Evolutionary conservation across 2,113 vertebrate genomes (phyloP).

Genomic region (Solea solea): DNA sequence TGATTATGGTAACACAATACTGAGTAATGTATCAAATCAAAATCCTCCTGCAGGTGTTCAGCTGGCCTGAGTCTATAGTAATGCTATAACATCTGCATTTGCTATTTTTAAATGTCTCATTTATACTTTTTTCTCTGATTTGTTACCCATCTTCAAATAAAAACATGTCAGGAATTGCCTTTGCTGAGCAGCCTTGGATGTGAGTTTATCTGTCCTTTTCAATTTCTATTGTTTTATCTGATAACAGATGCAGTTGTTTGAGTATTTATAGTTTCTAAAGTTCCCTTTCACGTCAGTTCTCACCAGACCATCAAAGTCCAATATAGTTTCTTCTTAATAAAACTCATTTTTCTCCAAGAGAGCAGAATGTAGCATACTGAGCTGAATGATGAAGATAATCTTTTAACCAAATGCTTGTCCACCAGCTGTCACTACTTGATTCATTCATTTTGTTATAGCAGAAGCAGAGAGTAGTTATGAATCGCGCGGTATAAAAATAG

Average conservation of each 20-base stretch:
- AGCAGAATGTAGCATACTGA: conserved; percentile 28
- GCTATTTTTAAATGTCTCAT: background rate
- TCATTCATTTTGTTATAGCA: conserved; percentile 32
- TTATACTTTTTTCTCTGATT: conserved; percentile 14
- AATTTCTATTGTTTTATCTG: conserved; percentile 26
- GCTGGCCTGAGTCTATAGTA: background rate
- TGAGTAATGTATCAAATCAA: background rate
- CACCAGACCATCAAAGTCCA: conserved; percentile 42
- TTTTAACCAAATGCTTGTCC: conserved; percentile 53
- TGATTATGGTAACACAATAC: too few relatives aligned
- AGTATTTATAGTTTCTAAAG: conserved; percentile 37
- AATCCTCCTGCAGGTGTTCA: background rate
- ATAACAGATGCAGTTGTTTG: conserved; percentile 20
- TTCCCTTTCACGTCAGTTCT: conserved; percentile 40
- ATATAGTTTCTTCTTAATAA: conserved; percentile 42
- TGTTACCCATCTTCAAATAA: background rate
- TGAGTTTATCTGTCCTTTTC: conserved; percentile 24
- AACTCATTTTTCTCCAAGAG: conserved; percentile 19
- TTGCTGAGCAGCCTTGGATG: conserved; percentile 9
- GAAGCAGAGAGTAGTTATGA: conserved; percentile 28
- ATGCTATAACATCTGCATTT: conserved; percentile 8
- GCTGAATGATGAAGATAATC: conserved; percentile 40
- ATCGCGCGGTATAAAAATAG: conserved; percentile 39
- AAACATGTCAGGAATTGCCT: background rate
- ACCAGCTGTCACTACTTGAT: conserved; percentile 58